Percentiles rank a stretch among this genome's conserved stretches.
Conservation (phyloP, 2,113 vertebrate genomes). For the Stegostoma tigrinum region DNA sequence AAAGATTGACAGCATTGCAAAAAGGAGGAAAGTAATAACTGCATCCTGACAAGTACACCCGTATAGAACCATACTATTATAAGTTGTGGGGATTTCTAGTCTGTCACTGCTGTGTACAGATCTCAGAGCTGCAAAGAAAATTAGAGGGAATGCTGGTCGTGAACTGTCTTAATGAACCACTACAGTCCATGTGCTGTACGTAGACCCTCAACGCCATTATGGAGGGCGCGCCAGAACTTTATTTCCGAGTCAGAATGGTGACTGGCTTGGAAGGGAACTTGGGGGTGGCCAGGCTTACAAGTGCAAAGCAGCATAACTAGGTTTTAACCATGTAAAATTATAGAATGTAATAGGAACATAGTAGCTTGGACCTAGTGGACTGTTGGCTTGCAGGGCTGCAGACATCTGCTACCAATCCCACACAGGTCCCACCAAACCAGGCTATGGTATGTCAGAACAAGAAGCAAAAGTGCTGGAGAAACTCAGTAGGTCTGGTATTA, state of each 20-base stretch:
- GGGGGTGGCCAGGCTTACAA: background rate
- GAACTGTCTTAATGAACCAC: no score
- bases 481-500: no score
- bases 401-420: background rate
- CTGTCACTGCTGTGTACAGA: no score
- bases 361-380: background rate
- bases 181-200: no score
- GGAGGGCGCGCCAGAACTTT: no score
- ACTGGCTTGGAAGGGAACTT: no score
- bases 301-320: background rate
- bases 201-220: no score
- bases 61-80: background rate
- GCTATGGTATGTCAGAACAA: background rate
- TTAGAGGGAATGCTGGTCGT: no score
- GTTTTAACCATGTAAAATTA: background rate
- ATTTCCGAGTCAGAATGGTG: no score
- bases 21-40: background rate
- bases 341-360: background rate
- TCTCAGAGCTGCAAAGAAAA: no score
- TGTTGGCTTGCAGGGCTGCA: background rate
- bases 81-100: background rate
- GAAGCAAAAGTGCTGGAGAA: no score
- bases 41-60: background rate
- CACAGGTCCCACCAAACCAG: background rate
- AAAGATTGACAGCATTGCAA: background rate